Evolutionary conservation across 37 sponge, comb jelly and placozoan genomes (phyloP).

Genomic region (Hexactinellida sp.): DNA sequence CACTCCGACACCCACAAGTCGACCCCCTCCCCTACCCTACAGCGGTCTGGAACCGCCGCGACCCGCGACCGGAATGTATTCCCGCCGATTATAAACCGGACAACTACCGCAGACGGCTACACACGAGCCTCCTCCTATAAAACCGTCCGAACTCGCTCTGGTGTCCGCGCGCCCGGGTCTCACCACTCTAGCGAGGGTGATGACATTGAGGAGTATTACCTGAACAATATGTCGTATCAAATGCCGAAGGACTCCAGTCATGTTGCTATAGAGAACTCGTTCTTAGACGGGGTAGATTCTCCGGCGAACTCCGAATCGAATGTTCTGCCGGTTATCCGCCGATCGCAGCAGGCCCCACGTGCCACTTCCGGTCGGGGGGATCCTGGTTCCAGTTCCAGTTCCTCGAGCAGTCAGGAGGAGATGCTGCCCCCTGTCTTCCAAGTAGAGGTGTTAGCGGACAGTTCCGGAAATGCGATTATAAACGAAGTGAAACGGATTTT

Average conservation of each 20-base stretch:
- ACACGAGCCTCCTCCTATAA: not conserved
- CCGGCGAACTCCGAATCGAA: not conserved
- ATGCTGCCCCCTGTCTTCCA: slow-evolving; percentile 5
- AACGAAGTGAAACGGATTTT: not conserved
- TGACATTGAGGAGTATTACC: not conserved
- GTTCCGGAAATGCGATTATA: not conserved
- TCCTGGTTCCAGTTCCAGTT: not conserved
- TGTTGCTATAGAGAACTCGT: not conserved
- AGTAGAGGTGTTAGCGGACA: not conserved
- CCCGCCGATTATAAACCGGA: not conserved
- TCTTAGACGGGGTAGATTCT: not conserved
- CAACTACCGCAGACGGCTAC: not conserved
- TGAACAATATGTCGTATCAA: not conserved
- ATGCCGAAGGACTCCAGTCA: not conserved
- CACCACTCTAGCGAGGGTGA: not conserved
- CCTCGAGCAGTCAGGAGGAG: not conserved
- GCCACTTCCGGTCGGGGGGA: not conserved
- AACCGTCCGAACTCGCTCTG: not conserved
- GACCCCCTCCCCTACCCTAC: not conserved
- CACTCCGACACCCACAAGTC: not conserved
- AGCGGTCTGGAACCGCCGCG: too few relatives aligned
- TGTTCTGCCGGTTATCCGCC: not conserved
- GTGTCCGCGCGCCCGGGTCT: not conserved
- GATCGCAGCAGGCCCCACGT: not conserved
- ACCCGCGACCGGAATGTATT: not conserved